These are phyloP conservation scores for Hesperophylax magnus DNA, from an alignment of 1,140 invertebrate species.

Conservation along the genomic window DNA sequence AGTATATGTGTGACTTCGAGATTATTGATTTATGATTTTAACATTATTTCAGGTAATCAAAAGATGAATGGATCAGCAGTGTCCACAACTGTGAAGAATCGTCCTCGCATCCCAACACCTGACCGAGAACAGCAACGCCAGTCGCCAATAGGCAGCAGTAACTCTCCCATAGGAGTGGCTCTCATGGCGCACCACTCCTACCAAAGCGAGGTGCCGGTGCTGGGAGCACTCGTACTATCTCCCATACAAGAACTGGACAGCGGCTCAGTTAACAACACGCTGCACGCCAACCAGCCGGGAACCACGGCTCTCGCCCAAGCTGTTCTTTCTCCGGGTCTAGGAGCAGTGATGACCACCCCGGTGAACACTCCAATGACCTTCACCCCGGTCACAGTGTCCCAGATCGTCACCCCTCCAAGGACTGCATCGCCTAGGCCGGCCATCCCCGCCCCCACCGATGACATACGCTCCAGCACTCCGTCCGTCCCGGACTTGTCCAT, in stretches of 20 bases:
- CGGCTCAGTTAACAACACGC: slow-evolving; percentile 77
- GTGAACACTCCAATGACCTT: slow-evolving; percentile 61
- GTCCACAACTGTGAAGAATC: slow-evolving; percentile 78
- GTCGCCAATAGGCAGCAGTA: slow-evolving; percentile 65
- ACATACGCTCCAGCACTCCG: slow-evolving; percentile 15
- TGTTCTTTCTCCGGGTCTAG: slow-evolving; percentile 76
- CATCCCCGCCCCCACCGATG: slow-evolving; percentile 25
- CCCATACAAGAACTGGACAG: slow-evolving; percentile 84
- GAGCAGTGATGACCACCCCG: slow-evolving; percentile 72
- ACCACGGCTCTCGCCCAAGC: slow-evolving; percentile 80
- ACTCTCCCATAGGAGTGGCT: slow-evolving; percentile 73
- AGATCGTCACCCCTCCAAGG: slow-evolving; percentile 62
- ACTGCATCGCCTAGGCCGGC: slow-evolving; percentile 60
- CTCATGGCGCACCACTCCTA: slow-evolving; percentile 77
- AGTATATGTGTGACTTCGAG: not conserved
- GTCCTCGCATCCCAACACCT: slow-evolving; percentile 88
- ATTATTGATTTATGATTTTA: not conserved
- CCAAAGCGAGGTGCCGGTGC: slow-evolving; percentile 77
- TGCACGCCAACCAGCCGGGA: slow-evolving; percentile 77
- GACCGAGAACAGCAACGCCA: slow-evolving; percentile 80
- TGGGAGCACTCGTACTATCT: slow-evolving; percentile 81
- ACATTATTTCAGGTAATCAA: slow-evolving; percentile 69
- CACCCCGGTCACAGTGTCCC: slow-evolving; percentile 66
- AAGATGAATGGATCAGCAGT: slow-evolving; percentile 79
- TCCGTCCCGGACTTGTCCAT: not conserved